Conservation (phyloP, 2,888 invertebrate genomes). For the Ophion ellenae region DNA sequence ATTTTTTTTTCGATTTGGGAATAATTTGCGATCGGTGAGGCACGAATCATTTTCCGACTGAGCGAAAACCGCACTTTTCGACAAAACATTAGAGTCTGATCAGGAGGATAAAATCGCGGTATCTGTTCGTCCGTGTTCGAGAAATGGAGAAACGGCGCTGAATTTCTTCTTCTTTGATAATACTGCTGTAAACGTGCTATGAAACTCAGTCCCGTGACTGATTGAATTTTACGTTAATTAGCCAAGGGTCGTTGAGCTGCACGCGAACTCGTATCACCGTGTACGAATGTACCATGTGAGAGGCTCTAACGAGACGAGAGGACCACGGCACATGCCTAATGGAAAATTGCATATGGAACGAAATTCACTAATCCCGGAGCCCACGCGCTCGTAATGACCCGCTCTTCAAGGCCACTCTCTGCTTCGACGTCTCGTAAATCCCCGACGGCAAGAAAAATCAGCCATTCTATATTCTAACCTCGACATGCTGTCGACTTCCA, state of each 20-base stretch:
- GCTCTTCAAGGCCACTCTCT: constrained; percentile 32
- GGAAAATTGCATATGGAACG: constrained; percentile 70
- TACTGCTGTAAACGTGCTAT: constrained; percentile 56
- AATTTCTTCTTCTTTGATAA: constrained; percentile 38
- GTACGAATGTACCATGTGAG: constrained; percentile 55
- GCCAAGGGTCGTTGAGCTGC: constrained; percentile 78
- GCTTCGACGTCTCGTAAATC: constrained; percentile 33
- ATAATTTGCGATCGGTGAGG: too few relatives aligned
- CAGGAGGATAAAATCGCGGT: not conserved
- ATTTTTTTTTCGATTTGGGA: not conserved
- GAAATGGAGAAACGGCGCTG: constrained; percentile 18
- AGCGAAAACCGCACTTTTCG: not conserved
- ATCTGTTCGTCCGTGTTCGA: not conserved
- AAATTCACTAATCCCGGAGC: constrained; percentile 52
- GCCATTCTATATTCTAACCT: constrained; percentile 29
- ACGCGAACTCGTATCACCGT: constrained; percentile 72
- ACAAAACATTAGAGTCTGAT: not conserved
- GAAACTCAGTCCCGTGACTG: constrained; percentile 73
- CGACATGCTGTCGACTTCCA: not conserved
- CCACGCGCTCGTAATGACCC: constrained; percentile 41
- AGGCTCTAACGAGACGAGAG: constrained; percentile 69
- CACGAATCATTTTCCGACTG: not conserved
- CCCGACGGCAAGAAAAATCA: constrained; percentile 27
- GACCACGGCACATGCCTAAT: constrained; percentile 58
- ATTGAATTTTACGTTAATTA: constrained; percentile 81